Evolutionary conservation across 2,113 vertebrate species (phyloP).

Genomic region (Crotalus viridis): DNA sequence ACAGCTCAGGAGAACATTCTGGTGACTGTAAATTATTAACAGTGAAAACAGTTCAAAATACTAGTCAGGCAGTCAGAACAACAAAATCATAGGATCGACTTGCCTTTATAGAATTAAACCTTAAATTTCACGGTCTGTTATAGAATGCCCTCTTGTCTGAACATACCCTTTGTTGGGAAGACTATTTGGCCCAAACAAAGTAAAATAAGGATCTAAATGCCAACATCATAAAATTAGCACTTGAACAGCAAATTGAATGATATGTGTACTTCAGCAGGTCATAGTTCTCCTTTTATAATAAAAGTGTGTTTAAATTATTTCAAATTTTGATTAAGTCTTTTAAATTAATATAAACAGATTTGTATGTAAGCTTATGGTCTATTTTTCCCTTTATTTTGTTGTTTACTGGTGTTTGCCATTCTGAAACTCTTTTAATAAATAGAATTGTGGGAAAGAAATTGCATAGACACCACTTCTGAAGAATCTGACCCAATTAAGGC

Average conservation of each 20-base stretch:
- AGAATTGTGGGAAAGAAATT: not conserved
- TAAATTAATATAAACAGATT: not conserved
- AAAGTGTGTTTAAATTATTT: not conserved
- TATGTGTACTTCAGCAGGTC: not conserved
- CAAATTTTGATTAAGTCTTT: not conserved
- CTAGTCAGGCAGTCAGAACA: not conserved
- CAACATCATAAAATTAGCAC: not conserved
- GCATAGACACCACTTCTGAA: not conserved
- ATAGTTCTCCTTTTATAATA: not conserved
- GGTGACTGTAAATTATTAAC: not conserved
- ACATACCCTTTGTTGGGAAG: not conserved
- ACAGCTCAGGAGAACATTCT: not conserved
- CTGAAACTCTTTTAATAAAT: not conserved
- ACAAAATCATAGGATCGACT: not conserved
- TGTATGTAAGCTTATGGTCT: not conserved
- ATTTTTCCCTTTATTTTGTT: not conserved
- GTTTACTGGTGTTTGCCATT: not conserved
- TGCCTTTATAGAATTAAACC: not conserved
- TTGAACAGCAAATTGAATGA: not conserved
- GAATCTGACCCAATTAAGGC: not conserved
- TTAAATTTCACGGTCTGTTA: not conserved
- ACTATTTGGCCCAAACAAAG: not conserved
- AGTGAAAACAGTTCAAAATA: not conserved
- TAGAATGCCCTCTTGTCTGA: not conserved
- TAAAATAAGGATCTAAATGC: not conserved